phyloP scores from a whole-genome alignment of 2,797 vertebrate species.

The Chiloscyllium punctatum region DNA sequence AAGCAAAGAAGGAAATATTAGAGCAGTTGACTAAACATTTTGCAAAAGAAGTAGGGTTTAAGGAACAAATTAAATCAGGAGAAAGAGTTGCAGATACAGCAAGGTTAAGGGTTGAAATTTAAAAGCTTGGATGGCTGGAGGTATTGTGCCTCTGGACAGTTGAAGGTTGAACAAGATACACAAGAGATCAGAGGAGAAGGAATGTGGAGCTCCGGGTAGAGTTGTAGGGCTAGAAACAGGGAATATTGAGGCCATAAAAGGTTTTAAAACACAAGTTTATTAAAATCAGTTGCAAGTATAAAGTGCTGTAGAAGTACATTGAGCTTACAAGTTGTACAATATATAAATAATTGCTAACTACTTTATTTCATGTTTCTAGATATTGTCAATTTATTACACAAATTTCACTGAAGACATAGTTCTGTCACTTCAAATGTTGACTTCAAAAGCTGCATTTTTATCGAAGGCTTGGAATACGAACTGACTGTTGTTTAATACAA shows the following conservation, averaged over 20 bases:
- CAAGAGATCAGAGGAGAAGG: neutral
- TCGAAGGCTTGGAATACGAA: neutral
- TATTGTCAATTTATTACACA: slow-evolving; percentile 8
- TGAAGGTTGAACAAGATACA: neutral
- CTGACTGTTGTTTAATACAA: neutral
- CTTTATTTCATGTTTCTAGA: neutral
- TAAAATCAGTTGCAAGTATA: neutral
- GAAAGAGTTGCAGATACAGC: neutral
- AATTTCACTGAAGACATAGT: neutral
- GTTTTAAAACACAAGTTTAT: neutral
- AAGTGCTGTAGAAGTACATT: neutral
- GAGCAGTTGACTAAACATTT: neutral
- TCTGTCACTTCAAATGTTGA: neutral
- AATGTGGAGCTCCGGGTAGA: neutral
- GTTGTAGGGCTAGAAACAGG: neutral
- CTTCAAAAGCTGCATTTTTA: neutral
- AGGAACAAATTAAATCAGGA: neutral
- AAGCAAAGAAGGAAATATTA: neutral
- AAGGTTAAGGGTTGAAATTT: neutral
- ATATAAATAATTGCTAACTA: neutral
- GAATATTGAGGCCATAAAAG: neutral
- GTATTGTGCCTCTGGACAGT: neutral
- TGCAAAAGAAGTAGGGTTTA: neutral
- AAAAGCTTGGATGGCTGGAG: neutral
- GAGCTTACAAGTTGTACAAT: neutral